These are phyloP conservation scores for Junonia oenone DNA, from an alignment of 2,888 invertebrate genomes.

Conservation along the genomic window DNA sequence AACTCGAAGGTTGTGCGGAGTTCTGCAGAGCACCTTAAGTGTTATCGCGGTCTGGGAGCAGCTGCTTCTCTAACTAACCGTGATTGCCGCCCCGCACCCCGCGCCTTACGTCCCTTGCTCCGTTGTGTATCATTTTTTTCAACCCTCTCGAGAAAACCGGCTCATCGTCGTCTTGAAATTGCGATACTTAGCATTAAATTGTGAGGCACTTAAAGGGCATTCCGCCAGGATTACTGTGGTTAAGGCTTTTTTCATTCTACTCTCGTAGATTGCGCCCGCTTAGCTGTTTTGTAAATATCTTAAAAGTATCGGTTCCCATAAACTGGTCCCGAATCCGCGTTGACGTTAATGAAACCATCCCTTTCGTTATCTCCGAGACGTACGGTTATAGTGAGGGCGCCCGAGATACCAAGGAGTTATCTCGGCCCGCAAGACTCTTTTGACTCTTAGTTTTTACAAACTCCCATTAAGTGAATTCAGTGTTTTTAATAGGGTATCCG, in stretches of 20 bases:
- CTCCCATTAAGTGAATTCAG: conserved; percentile 51
- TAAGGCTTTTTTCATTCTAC: conserved; percentile 55
- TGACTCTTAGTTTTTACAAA: conserved; percentile 35
- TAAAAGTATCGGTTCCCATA: conserved; percentile 70
- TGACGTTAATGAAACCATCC: conserved; percentile 73
- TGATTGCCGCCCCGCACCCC: conserved; percentile 50
- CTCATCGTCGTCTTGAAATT: conserved; percentile 64
- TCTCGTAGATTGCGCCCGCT: conserved; percentile 58
- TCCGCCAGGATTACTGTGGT: conserved; percentile 60
- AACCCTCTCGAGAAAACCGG: conserved; percentile 54
- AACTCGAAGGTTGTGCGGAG: conserved; percentile 35
- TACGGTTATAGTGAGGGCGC: conserved; percentile 59
- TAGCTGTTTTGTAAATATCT: conserved; percentile 73
- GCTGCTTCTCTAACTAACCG: conserved; percentile 66
- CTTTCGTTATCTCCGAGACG: conserved; percentile 68
- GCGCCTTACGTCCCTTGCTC: conserved; percentile 27
- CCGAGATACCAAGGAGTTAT: conserved; percentile 57
- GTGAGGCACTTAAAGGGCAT: conserved; percentile 67
- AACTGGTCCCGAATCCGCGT: conserved; percentile 59
- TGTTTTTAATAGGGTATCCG: conserved; percentile 44
- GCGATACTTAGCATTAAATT: conserved; percentile 76
- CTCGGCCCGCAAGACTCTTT: conserved; percentile 41
- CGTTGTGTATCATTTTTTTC: conserved; percentile 68
- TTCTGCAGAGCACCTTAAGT: conserved; percentile 56
- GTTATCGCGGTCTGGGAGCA: conserved; percentile 50